These are phyloP conservation scores for Automeris io DNA, from an alignment of 2,888 invertebrate species.

Conservation along the genomic window DNA sequence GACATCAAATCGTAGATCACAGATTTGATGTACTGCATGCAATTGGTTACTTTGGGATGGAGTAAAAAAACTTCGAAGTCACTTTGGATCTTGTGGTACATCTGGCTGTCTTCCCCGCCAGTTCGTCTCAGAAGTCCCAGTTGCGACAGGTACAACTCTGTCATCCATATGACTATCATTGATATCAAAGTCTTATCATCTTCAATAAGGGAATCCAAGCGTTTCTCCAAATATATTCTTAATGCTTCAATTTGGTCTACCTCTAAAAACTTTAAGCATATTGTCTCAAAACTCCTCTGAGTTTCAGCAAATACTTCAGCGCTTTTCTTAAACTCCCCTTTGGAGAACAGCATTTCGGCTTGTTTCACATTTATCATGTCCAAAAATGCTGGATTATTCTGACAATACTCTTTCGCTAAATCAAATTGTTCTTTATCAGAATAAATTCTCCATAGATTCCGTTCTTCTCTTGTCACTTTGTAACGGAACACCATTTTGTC, in stretches of 20 bases:
- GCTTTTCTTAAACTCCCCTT: slow-evolving; percentile 87
- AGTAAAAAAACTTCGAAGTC: slow-evolving; percentile 88
- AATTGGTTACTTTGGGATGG: slow-evolving; percentile 84
- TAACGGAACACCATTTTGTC: slow-evolving; percentile 91
- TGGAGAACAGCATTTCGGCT: slow-evolving; percentile 89
- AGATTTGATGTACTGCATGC: slow-evolving; percentile 87
- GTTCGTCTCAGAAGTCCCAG: slow-evolving; percentile 83
- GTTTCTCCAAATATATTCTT: slow-evolving; percentile 90
- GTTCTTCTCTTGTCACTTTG: slow-evolving; percentile 88
- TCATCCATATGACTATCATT: slow-evolving; percentile 95
- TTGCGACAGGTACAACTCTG: slow-evolving; percentile 93
- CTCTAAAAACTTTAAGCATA: slow-evolving; percentile 93
- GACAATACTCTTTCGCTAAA: slow-evolving; percentile 89
- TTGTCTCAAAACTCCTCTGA: slow-evolving; percentile 94
- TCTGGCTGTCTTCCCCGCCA: slow-evolving; percentile 50
- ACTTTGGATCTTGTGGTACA: slow-evolving; percentile 80
- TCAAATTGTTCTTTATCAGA: slow-evolving; percentile 91
- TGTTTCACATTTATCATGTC: slow-evolving; percentile 92
- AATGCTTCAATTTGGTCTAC: slow-evolving; percentile 89
- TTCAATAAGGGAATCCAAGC: slow-evolving; percentile 83
- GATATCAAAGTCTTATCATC: slow-evolving; percentile 92
- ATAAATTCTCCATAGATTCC: slow-evolving; percentile 93
- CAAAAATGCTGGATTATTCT: slow-evolving; percentile 86
- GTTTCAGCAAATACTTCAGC: slow-evolving; percentile 94
- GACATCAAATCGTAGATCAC: slow-evolving; percentile 94